Base-by-base conservation (phyloP, 1,140 invertebrate genomes). In the Parasteatoda tepidariorum region DNA sequence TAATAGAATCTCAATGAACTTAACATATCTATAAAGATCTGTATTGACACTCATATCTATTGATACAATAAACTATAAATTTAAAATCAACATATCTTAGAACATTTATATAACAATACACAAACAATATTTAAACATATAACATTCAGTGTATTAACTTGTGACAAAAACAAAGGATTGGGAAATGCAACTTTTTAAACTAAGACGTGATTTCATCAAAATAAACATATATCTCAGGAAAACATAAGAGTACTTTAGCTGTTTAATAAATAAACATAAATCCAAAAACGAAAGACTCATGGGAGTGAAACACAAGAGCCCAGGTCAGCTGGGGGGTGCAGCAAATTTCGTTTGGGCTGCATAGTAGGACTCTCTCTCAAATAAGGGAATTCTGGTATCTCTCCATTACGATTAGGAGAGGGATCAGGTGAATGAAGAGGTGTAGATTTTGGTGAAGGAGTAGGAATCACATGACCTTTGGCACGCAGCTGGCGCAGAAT, bases 401-500 rank as follows among this genome's bases (percentile, higher is more conserved):
- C 75, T 13, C 41, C 75, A 66, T 62, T 31, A 30, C 78, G 71
- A n/a, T 67, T 76, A 24, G 84, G 84, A 24, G 71, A 83, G 2
- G 82, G 82, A 57, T 75, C 71, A 13, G 84, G 84, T 6, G 84
- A 84, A 34, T 71, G 71, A 3, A 84, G 48, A 7, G 79, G 84
- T 5, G 81, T 76, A 30, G 59, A 68, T 26, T 68, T 74, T 2
- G 84, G 83, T 3, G 84, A 85, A 34, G 70, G 85, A 3, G 82
- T 82, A 18, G 70, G 61, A 6, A 76, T 57, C 28, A 66, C 34
- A 31, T 74, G 84, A 57, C 85, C 76, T 38, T 83, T 85, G 18
- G 64, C 59, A 73, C 73, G 83, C 26, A 88, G 86, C 62, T 92
- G 92, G 85, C 92, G 90, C 9, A 94, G 87, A 74, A 93, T 93